These are phyloP conservation scores for Otocyon megalotis DNA, from an alignment of 2,113 vertebrate species.

Conservation along the genomic window DNA sequence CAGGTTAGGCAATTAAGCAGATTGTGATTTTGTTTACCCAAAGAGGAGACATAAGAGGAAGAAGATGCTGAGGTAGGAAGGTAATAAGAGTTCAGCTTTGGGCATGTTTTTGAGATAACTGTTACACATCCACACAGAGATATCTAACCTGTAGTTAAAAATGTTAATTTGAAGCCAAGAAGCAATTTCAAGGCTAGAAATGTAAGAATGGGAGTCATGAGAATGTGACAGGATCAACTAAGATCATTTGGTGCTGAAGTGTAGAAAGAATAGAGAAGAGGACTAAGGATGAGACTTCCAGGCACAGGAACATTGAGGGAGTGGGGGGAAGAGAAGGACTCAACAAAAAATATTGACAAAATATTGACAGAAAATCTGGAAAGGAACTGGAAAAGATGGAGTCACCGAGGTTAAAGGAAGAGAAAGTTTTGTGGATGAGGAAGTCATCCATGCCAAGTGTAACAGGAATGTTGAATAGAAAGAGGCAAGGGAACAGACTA, in stretches of 20 bases:
- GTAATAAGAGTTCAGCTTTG: not conserved
- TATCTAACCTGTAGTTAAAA: not conserved
- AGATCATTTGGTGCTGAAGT: not conserved
- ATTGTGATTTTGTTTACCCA: not conserved
- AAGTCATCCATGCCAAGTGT: not conserved
- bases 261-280: not conserved
- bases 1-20: not conserved
- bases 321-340: not conserved
- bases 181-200: constrained; percentile 12
- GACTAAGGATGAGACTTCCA: not conserved
- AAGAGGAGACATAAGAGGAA: not conserved
- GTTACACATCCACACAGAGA: not conserved
- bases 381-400: not conserved
- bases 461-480: constrained; percentile 2
- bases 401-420: not conserved
- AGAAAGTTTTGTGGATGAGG: not conserved
- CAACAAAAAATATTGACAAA: not conserved
- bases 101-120: not conserved
- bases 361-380: not conserved
- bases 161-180: not conserved
- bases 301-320: not conserved
- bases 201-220: not conserved
- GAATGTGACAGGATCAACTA: not conserved
- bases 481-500: not conserved
- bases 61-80: not conserved